Conservation (phyloP, 2,113 vertebrate genomes). For the Cyanistes caeruleus region DNA sequence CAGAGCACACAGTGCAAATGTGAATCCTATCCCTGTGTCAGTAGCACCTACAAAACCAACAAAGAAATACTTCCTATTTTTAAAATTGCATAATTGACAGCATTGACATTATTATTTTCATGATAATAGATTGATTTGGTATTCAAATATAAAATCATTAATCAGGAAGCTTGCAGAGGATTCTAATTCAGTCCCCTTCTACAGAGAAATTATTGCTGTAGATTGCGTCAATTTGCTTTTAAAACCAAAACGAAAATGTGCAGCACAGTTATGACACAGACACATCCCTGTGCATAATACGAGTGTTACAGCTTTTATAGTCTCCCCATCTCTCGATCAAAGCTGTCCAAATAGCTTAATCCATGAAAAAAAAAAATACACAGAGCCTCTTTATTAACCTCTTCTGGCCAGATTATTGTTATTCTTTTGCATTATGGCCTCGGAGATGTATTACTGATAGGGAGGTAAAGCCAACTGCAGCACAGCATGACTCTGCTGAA, state of each 20-base stretch:
- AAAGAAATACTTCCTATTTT: neutral
- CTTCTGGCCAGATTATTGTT: constrained; percentile 49
- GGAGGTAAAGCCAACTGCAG: constrained; percentile 38
- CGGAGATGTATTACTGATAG: constrained; percentile 47
- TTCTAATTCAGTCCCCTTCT: neutral
- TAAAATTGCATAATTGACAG: neutral
- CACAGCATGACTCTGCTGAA: constrained; percentile 32
- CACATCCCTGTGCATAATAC: neutral
- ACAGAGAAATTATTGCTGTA: neutral
- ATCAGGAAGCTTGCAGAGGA: neutral
- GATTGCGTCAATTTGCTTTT: neutral
- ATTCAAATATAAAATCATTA: neutral
- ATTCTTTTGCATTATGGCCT: constrained; percentile 62
- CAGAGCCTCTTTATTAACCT: constrained; percentile 50
- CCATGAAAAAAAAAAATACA: constrained; percentile 14
- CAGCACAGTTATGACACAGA: neutral
- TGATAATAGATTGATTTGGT: neutral
- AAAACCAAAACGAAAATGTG: neutral
- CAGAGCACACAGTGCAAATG: neutral
- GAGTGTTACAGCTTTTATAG: neutral
- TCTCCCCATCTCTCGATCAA: neutral
- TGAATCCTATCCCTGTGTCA: neutral
- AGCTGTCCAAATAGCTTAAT: constrained; percentile 39
- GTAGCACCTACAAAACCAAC: neutral
- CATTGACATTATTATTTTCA: neutral